Conservation (phyloP, 2,797 vertebrate species). For the Stomatorhinus walkeri region DNA sequence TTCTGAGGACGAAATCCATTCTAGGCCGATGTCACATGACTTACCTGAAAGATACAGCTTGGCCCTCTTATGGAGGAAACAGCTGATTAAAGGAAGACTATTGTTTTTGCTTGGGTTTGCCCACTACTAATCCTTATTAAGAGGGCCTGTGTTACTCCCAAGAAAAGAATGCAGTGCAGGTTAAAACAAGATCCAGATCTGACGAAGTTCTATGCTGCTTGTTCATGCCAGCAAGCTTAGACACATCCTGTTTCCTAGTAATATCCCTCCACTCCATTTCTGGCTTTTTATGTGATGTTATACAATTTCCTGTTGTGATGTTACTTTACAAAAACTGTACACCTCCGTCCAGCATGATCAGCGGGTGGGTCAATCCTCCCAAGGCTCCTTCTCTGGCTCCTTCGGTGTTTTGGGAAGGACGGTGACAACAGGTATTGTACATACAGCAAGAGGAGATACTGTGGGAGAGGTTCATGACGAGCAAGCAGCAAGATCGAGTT, state of each 20-base stretch:
- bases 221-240: slow-evolving; percentile 40
- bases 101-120: background rate
- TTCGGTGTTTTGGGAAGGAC: background rate
- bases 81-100: slow-evolving; percentile 2
- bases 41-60: background rate
- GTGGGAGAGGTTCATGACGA: background rate
- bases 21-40: background rate
- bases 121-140: background rate
- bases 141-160: background rate
- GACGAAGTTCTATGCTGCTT: slow-evolving; percentile 15
- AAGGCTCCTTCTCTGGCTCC: background rate
- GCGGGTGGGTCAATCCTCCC: background rate
- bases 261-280: background rate
- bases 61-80: background rate
- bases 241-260: slow-evolving; percentile 42
- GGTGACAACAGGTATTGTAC: background rate
- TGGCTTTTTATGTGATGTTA: background rate
- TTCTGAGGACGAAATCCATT: background rate
- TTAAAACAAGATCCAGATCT: slow-evolving; percentile 55
- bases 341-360: background rate
- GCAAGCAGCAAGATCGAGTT: background rate
- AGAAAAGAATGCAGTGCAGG: slow-evolving; percentile 61
- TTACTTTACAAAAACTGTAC: background rate
- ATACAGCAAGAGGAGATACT: background rate
- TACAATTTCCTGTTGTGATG: background rate